A percentile compares a stretch with the other conserved stretches of the same genome.
phyloP scores from a whole-genome alignment of 2,113 vertebrate species.

The Chionodraco myersi region DNA sequence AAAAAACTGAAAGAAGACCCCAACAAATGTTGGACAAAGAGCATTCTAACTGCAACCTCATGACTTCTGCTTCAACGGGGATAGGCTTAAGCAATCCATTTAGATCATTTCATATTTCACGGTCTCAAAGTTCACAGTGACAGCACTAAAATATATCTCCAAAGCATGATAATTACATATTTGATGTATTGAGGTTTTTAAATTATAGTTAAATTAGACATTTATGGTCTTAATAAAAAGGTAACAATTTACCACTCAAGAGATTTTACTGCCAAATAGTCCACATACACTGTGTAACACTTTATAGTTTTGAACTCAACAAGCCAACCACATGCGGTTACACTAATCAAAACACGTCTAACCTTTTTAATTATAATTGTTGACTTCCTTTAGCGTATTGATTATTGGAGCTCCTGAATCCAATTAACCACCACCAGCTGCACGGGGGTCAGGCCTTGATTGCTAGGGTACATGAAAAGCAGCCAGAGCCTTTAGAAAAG shows the following conservation, averaged over 20 bases:
- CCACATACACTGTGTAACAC: neutral
- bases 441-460: constrained; percentile 45
- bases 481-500: constrained; percentile 45
- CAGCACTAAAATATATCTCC: neutral
- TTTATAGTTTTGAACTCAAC: constrained; percentile 1
- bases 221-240: neutral
- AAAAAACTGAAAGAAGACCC: neutral
- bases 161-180: neutral
- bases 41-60: neutral
- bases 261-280: neutral
- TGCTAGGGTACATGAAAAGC: constrained; percentile 43
- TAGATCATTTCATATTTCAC: neutral
- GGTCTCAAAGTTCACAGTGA: neutral
- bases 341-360: constrained; percentile 56
- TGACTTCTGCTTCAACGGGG: neutral
- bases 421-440: constrained; percentile 56
- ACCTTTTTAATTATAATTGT: constrained; percentile 72
- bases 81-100: neutral
- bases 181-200: neutral
- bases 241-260: neutral
- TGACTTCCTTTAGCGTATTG: constrained; percentile 60
- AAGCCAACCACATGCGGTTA: constrained; percentile 38
- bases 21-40: neutral
- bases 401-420: constrained; percentile 64
- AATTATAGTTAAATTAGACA: neutral